phyloP scores from a whole-genome alignment of 2,888 invertebrate genomes.

The Drosophila koepferae region DNA sequence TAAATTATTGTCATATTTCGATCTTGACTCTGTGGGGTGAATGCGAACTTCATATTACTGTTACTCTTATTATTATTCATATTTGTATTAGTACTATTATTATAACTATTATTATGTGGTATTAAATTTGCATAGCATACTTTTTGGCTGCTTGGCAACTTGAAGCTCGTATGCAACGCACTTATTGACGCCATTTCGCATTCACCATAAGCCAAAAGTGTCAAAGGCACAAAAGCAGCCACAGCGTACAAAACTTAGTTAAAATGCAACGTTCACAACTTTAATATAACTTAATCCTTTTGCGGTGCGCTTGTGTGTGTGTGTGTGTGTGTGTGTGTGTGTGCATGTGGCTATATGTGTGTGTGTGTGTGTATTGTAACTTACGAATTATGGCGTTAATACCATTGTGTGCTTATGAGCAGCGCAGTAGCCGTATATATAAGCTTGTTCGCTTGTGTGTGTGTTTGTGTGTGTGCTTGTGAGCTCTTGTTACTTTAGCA shows the following conservation, averaged over 20 bases:
- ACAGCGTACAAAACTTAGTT: constrained; percentile 39
- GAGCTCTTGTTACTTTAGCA: constrained; percentile 70
- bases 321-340: constrained; percentile 33
- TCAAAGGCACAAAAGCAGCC: constrained; percentile 53
- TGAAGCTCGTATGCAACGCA: constrained; percentile 31
- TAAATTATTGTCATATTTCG: constrained; percentile 44
- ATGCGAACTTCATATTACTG: constrained; percentile 7
- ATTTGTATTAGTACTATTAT: constrained; percentile 5
- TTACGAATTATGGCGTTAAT: constrained; percentile 77
- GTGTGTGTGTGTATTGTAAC: constrained; percentile 46
- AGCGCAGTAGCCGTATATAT: constrained; percentile 21
- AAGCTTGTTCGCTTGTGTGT: constrained; percentile 1
- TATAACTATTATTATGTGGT: constrained; percentile 48
- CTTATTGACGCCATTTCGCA: constrained; percentile 48
- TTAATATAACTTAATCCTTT: constrained; percentile 74
- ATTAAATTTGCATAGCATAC: constrained; percentile 35
- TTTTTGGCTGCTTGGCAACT: constrained; percentile 25
- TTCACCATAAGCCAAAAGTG: constrained; percentile 45
- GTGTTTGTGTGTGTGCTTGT: constrained; percentile 12
- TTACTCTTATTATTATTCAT: background rate
- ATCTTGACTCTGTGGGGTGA: constrained; percentile 28
- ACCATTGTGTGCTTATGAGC: constrained; percentile 71
- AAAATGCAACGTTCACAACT: constrained; percentile 68
- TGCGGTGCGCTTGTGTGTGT: constrained; percentile 43
- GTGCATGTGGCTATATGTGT: constrained; percentile 11